Evolutionary conservation across 2,888 invertebrate species (phyloP).

Genomic region (Lasioglossum marginatum): DNA sequence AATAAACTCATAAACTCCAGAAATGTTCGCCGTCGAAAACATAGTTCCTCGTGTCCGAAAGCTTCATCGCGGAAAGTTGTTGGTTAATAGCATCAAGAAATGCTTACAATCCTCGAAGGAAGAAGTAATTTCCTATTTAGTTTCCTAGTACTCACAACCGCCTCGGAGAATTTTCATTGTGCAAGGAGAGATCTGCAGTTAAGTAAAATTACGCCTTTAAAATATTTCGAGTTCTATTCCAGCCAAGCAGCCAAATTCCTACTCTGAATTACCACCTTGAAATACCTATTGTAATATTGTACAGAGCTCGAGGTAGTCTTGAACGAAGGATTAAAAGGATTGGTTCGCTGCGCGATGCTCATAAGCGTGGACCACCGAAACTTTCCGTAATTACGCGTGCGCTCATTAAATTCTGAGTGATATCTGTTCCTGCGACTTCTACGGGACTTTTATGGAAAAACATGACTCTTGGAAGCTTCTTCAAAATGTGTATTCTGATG

Average conservation of each 20-base stretch:
- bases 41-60: neutral
- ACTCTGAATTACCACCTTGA: neutral
- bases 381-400: neutral
- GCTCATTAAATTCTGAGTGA: neutral
- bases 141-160: neutral
- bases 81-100: neutral
- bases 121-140: neutral
- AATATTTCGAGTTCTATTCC: neutral
- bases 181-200: neutral
- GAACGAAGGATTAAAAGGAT: neutral
- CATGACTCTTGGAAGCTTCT: no score
- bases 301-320: neutral
- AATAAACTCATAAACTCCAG: neutral
- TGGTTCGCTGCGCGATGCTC: neutral
- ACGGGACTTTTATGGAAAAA: no score
- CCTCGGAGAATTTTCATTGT: neutral
- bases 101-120: neutral
- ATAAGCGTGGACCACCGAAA: neutral
- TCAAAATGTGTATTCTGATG: no score
- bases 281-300: neutral
- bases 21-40: neutral
- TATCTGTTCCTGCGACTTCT: neutral
- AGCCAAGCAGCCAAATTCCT: neutral
- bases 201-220: neutral
- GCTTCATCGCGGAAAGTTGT: neutral